These are phyloP conservation scores for Corydoras maculifer DNA, from an alignment of 2,113 vertebrate species.

Conservation along the genomic window DNA sequence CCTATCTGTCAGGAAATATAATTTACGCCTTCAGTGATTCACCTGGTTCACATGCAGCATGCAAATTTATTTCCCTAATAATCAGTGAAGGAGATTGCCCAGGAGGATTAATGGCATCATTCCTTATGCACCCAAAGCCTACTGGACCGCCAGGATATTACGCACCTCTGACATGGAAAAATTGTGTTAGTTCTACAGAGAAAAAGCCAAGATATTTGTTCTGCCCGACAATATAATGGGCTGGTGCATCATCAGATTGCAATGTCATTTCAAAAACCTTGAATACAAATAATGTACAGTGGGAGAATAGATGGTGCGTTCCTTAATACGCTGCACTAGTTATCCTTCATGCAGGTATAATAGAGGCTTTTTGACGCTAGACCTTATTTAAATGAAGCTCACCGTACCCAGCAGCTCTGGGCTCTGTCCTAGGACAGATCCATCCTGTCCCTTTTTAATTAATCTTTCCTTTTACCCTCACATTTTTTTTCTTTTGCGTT, in stretches of 20 bases:
- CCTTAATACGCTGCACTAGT: slow-evolving; percentile 87
- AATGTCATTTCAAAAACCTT: slow-evolving; percentile 99
- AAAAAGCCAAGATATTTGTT: slow-evolving; percentile 99
- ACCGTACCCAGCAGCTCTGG: slow-evolving; percentile 62
- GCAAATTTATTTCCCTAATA: slow-evolving; percentile 99
- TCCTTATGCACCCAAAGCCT: slow-evolving; percentile 81
- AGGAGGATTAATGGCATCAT: slow-evolving; percentile 99
- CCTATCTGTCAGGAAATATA: slow-evolving; percentile 99
- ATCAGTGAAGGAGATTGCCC: slow-evolving; percentile 96
- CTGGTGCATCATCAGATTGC: slow-evolving; percentile 99
- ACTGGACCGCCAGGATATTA: slow-evolving; percentile 87
- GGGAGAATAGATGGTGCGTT: slow-evolving; percentile 84
- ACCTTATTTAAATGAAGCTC: slow-evolving; percentile 72
- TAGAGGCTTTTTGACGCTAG: slow-evolving; percentile 54
- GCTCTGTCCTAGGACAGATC: slow-evolving; percentile 62
- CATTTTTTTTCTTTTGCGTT: no score
- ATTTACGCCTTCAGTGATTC: slow-evolving; percentile 98
- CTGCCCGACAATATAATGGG: slow-evolving; percentile 99
- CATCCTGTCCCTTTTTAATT: slow-evolving; percentile 47
- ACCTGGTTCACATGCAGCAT: slow-evolving; percentile 99
- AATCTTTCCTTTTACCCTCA: slow-evolving; percentile 37
- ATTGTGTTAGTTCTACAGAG: slow-evolving; percentile 99
- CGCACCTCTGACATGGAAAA: slow-evolving; percentile 99
- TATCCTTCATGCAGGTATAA: slow-evolving; percentile 72
- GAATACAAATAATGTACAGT: slow-evolving; percentile 99